Conservation (phyloP, 2,113 vertebrate genomes). For the Otis tarda region DNA sequence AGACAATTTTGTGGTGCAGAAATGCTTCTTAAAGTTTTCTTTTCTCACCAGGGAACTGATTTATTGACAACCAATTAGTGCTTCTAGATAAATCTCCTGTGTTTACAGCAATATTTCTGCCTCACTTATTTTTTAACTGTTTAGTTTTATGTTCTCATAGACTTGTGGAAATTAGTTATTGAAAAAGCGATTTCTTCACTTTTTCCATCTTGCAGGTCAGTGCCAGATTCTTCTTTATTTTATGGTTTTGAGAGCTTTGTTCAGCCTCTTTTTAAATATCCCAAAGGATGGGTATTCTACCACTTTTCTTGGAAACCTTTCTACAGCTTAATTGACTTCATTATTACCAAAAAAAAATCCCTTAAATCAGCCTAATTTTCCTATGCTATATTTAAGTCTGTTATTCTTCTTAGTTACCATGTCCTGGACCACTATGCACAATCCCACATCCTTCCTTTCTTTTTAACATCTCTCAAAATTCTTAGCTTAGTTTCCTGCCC, state of each 20-base stretch:
- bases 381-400: constrained; percentile 15
- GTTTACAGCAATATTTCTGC: constrained; percentile 2
- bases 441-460: constrained; percentile 20
- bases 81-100: not conserved
- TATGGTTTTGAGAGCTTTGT: constrained; percentile 42
- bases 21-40: constrained; percentile 5
- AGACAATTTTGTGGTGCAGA: not conserved
- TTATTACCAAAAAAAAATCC: constrained; percentile 11
- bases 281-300: constrained; percentile 50
- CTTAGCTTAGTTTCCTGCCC: not conserved
- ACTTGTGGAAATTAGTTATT: constrained; percentile 27
- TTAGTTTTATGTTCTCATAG: constrained; percentile 11
- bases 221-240: constrained; percentile 23
- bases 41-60: not conserved
- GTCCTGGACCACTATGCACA: not conserved
- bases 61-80: constrained; percentile 20
- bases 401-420: constrained; percentile 25
- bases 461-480: not conserved
- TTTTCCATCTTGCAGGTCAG: constrained; percentile 23
- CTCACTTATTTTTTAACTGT: constrained; percentile 16
- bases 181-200: constrained; percentile 43
- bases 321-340: constrained; percentile 24
- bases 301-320: constrained; percentile 42
- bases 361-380: constrained; percentile 45
- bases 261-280: constrained; percentile 37